A percentile compares a stretch with the other conserved stretches of the same genome.
phyloP scores from a whole-genome alignment of 1,140 invertebrate genomes.

The Drosophila pseudoobscura region DNA sequence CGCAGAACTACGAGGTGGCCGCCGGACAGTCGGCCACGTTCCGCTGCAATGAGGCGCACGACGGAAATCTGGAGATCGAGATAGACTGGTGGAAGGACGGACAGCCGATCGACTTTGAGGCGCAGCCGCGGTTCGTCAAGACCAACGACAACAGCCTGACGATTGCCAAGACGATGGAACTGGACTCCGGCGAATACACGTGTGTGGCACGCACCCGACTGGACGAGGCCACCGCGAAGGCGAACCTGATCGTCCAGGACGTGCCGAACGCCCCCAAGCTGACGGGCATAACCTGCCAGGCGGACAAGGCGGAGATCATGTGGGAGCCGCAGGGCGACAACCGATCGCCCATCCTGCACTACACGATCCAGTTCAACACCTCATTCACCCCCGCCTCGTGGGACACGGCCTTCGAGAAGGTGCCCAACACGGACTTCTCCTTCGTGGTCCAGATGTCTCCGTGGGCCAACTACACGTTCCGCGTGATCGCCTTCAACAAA shows the following conservation, averaged over 20 bases:
- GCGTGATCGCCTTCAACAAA: slow-evolving; percentile 96
- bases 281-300: slow-evolving; percentile 87
- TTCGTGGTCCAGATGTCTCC: slow-evolving; percentile 92
- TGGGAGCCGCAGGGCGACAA: slow-evolving; percentile 97
- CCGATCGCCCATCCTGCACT: slow-evolving; percentile 95
- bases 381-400: slow-evolving; percentile 96
- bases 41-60: slow-evolving; percentile 95
- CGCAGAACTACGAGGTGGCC: slow-evolving; percentile 95
- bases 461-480: slow-evolving; percentile 98
- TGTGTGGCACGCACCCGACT: slow-evolving; percentile 96
- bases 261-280: slow-evolving; percentile 95
- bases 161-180: slow-evolving; percentile 96
- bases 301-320: slow-evolving; percentile 88
- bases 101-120: slow-evolving; percentile 93
- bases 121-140: slow-evolving; percentile 91
- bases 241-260: slow-evolving; percentile 97
- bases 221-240: slow-evolving; percentile 92
- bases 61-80: slow-evolving; percentile 89
- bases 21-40: slow-evolving; percentile 96
- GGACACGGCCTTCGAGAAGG: slow-evolving; percentile 89
- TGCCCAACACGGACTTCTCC: slow-evolving; percentile 91
- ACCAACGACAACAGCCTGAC: slow-evolving; percentile 96
- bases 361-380: slow-evolving; percentile 97
- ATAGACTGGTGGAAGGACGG: slow-evolving; percentile 96
- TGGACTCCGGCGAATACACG: slow-evolving; percentile 97